A percentile compares a stretch with the other conserved stretches of the same genome.
These are phyloP conservation scores for Eurypyga helias DNA, from an alignment of 2,113 vertebrate genomes.

Conservation along the genomic window DNA sequence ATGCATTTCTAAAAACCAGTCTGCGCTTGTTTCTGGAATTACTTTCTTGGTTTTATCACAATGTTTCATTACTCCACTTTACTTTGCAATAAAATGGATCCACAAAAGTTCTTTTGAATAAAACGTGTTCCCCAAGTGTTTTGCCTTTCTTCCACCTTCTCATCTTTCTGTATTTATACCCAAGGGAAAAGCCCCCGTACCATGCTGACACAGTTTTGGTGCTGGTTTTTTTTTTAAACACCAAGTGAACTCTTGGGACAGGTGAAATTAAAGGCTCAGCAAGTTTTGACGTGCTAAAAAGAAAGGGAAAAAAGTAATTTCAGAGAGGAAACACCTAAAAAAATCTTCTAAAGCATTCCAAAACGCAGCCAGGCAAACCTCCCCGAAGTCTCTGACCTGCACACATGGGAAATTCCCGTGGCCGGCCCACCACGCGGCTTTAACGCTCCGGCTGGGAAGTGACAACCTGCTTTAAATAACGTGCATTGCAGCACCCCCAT, in stretches of 20 bases:
- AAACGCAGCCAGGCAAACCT: neutral
- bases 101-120: neutral
- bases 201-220: rapidly evolving
- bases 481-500: rapidly evolving
- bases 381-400: too few relatives aligned
- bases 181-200: neutral
- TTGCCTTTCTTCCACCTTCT: neutral
- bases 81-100: neutral
- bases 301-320: neutral
- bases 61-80: neutral
- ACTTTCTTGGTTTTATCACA: neutral
- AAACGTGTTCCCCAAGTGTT: rapidly evolving
- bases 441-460: too few relatives aligned
- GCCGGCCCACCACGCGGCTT: rapidly evolving
- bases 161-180: neutral
- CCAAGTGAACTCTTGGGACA: neutral
- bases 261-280: neutral
- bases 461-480: too few relatives aligned
- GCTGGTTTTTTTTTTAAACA: too few relatives aligned
- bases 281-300: neutral
- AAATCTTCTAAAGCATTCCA: too few relatives aligned
- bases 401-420: neutral
- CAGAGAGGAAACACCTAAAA: neutral
- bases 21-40: neutral
- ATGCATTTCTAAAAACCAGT: neutral